phyloP scores from a whole-genome alignment of 2,797 vertebrate species.

The Remorina albescens region DNA sequence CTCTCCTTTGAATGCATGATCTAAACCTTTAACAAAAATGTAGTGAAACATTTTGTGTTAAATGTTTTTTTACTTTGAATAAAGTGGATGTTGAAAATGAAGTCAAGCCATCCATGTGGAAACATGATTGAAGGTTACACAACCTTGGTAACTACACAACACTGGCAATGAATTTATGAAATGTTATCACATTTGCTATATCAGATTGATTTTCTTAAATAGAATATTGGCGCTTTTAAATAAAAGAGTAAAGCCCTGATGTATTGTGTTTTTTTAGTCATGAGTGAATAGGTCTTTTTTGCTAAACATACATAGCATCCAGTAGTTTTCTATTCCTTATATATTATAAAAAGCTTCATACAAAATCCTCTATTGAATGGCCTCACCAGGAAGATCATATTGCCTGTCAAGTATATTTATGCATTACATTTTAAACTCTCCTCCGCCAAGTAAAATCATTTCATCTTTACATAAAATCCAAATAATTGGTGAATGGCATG shows the following conservation, averaged over 20 bases:
- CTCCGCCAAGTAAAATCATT: slow-evolving; percentile 81
- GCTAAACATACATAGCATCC: slow-evolving; percentile 53
- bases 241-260: slow-evolving; percentile 44
- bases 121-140: slow-evolving; percentile 59
- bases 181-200: slow-evolving; percentile 47
- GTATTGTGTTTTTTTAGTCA: slow-evolving; percentile 48
- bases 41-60: slow-evolving; percentile 35
- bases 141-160: slow-evolving; percentile 44
- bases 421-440: slow-evolving; percentile 68
- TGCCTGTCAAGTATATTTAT: slow-evolving; percentile 79
- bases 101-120: slow-evolving; percentile 40
- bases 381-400: slow-evolving; percentile 70
- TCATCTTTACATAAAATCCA: slow-evolving; percentile 86
- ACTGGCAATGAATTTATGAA: slow-evolving; percentile 39
- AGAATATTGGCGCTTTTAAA: slow-evolving; percentile 58
- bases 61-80: slow-evolving; percentile 34
- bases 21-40: slow-evolving; percentile 30
- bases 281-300: slow-evolving; percentile 51
- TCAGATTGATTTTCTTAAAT: slow-evolving; percentile 62
- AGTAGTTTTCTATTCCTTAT: slow-evolving; percentile 49
- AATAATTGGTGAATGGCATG: slow-evolving; percentile 85
- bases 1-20: slow-evolving; percentile 27
- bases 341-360: slow-evolving; percentile 55
- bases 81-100: slow-evolving; percentile 46
- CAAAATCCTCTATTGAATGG: slow-evolving; percentile 57